Conservation (phyloP, 1,140 invertebrate species). For the Zaprionus kolodkinae region DNA sequence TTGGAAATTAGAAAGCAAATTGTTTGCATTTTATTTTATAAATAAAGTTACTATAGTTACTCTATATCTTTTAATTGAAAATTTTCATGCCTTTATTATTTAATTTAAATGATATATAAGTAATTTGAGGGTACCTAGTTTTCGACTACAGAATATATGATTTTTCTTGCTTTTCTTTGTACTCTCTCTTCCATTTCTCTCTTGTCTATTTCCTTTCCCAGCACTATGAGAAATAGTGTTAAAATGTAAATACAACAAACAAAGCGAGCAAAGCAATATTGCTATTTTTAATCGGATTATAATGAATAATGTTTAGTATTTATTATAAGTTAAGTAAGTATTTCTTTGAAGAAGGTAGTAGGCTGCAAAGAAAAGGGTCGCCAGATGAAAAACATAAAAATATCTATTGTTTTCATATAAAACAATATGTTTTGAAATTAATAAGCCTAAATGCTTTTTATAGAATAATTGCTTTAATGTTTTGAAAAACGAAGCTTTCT, state of each 20-base stretch:
- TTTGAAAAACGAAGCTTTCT: neutral
- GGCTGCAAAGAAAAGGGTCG: constrained; percentile 57
- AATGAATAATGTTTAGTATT: constrained; percentile 72
- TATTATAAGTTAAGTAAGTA: constrained; percentile 68
- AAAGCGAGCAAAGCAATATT: constrained; percentile 50
- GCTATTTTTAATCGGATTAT: constrained; percentile 82
- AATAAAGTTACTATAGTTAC: too few relatives aligned
- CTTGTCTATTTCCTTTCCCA: constrained; percentile 24
- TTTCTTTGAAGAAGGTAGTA: constrained; percentile 62
- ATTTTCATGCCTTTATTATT: too few relatives aligned
- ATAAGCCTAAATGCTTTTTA: too few relatives aligned
- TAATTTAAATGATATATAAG: neutral
- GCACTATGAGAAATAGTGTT: constrained; percentile 50
- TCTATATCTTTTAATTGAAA: neutral
- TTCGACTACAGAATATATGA: neutral
- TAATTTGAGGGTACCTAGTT: constrained; percentile 21
- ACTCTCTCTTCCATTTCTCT: neutral
- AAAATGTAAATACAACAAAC: constrained; percentile 43
- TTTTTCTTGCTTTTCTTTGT: constrained; percentile 21
- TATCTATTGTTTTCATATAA: too few relatives aligned
- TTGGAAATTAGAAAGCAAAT: too few relatives aligned
- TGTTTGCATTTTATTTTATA: too few relatives aligned
- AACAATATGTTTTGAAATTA: too few relatives aligned
- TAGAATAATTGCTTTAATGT: constrained; percentile 7
- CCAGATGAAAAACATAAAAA: constrained; percentile 17